A percentile compares a stretch with the other conserved stretches of the same genome.
Conservation (phyloP, 2,888 invertebrate species). For the Drosophila anceps region DNA sequence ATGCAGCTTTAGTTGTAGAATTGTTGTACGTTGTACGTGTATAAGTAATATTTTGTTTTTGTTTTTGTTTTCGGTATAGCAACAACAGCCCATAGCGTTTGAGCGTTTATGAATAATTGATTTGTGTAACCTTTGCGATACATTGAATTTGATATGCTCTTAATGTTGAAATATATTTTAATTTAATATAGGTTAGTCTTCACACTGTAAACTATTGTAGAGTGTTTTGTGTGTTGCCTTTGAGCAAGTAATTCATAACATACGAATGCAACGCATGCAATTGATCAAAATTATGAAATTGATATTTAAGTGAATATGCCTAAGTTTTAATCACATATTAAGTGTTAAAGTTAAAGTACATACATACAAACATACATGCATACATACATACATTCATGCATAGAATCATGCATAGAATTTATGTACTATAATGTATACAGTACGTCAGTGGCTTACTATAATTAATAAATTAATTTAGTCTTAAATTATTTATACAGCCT, state of each 20-base stretch:
- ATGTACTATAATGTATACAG: constrained; percentile 31
- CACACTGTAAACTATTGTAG: constrained; percentile 34
- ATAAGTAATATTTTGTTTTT: constrained; percentile 14
- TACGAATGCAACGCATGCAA: constrained; percentile 14
- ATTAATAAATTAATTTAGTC: constrained; percentile 38
- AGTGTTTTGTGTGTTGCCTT: constrained; percentile 13
- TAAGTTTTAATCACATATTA: constrained; percentile 21
- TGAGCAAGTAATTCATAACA: constrained; percentile 6
- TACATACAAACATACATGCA: constrained; percentile 20
- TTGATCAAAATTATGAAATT: constrained; percentile 24
- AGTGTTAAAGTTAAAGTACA: constrained; percentile 11
- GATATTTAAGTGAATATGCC: constrained; percentile 18
- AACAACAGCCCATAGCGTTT: constrained; percentile 2
- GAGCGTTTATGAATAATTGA: constrained; percentile 13
- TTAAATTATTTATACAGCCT: constrained; percentile 36
- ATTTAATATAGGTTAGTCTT: constrained; percentile 34
- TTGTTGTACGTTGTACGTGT: constrained; percentile 13
- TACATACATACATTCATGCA: constrained; percentile 6
- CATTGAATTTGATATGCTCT: constrained; percentile 5
- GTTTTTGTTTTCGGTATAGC: constrained; percentile 12
- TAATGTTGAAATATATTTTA: constrained; percentile 34
- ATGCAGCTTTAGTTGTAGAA: constrained; percentile 30
- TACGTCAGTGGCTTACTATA: constrained; percentile 43
- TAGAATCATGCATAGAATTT: constrained; percentile 16
- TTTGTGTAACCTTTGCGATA: constrained; percentile 17